Evolutionary conservation across 2,113 vertebrate genomes (phyloP).

Genomic region (Daubentonia madagascariensis): DNA sequence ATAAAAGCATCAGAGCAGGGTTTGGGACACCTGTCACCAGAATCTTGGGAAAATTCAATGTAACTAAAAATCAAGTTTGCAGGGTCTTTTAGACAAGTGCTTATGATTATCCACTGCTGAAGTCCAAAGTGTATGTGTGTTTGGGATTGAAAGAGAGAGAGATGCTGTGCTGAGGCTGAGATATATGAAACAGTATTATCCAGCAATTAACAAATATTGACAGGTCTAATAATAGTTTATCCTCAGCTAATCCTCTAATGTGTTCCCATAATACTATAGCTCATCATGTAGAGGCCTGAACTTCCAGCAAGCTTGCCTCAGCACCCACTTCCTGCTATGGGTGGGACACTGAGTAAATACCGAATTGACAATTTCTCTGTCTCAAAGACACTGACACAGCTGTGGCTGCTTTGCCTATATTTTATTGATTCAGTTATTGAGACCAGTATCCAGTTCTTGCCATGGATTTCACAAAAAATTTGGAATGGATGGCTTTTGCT

Average conservation of each 20-base stretch:
- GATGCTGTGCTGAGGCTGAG: background rate
- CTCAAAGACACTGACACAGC: constrained; percentile 16
- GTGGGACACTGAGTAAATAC: constrained; percentile 18
- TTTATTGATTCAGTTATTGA: background rate
- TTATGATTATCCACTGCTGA: background rate
- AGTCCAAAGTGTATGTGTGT: background rate
- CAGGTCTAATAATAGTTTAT: constrained; percentile 68
- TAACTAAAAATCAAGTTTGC: background rate
- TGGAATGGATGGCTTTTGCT: background rate
- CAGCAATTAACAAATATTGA: constrained; percentile 56
- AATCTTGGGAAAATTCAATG: background rate
- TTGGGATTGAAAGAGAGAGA: background rate
- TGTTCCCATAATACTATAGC: background rate
- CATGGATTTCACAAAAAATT: background rate
- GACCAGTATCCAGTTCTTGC: background rate
- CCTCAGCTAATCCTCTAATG: constrained; percentile 66
- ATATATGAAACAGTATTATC: background rate
- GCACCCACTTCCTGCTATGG: background rate
- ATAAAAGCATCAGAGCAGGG: background rate
- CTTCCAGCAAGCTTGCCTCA: background rate
- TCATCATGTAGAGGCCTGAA: constrained; percentile 28
- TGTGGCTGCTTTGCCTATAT: background rate
- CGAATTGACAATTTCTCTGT: background rate
- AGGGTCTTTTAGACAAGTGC: background rate
- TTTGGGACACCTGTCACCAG: background rate